Conservation (phyloP, 2,113 vertebrate genomes). For the Fulica atra region DNA sequence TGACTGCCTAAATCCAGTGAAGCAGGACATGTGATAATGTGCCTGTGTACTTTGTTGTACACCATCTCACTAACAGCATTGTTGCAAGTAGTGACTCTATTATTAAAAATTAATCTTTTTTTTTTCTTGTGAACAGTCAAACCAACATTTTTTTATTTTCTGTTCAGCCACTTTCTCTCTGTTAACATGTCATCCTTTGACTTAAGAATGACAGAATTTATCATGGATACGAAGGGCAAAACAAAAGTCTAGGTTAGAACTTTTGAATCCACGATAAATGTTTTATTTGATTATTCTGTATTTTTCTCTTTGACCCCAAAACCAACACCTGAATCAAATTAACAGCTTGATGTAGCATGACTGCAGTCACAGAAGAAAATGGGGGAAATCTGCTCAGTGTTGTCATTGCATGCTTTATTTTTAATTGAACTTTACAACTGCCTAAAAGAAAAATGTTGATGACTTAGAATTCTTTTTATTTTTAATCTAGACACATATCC, state of each 20-base stretch:
- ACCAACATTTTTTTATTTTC: not conserved
- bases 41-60: not conserved
- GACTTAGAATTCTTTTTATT: too few species aligned
- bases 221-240: not conserved
- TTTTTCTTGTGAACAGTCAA: not conserved
- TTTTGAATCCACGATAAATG: not conserved
- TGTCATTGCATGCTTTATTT: not conserved
- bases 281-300: not conserved
- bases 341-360: not conserved
- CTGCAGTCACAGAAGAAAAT: not conserved
- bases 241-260: not conserved
- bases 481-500: not conserved
- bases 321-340: not conserved
- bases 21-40: not conserved
- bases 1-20: not conserved
- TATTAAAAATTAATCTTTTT: not conserved
- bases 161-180: not conserved
- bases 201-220: not conserved
- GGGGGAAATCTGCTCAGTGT: not conserved
- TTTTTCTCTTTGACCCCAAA: not conserved
- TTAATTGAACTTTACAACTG: not conserved
- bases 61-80: not conserved
- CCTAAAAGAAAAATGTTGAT: not conserved
- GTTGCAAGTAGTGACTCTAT: not conserved
- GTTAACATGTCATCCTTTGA: not conserved